phyloP scores from a whole-genome alignment of 2,113 vertebrate species.

The Gymnobelideus leadbeateri region DNA sequence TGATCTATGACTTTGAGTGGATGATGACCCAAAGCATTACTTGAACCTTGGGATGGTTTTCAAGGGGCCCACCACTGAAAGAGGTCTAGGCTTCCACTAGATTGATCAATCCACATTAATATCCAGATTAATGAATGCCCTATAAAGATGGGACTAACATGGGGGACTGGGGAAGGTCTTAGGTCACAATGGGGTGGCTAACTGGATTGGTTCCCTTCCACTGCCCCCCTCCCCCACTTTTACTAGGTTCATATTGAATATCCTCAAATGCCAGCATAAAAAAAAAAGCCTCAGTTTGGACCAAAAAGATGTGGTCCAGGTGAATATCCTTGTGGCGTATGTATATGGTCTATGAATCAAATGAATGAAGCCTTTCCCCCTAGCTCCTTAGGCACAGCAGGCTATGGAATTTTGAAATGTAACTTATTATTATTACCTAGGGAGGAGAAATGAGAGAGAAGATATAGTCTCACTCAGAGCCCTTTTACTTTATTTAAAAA shows the following conservation, averaged over 20 bases:
- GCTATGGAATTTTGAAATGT: background rate
- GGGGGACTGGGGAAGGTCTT: background rate
- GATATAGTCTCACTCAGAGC: slow-evolving; percentile 62
- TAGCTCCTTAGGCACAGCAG: background rate
- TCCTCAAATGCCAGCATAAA: background rate
- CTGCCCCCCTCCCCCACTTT: background rate
- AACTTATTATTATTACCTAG: slow-evolving; percentile 19
- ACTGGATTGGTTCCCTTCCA: background rate
- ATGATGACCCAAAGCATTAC: background rate
- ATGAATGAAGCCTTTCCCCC: background rate
- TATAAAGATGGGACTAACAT: background rate
- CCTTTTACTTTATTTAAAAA: slow-evolving; percentile 82
- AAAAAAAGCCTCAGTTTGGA: background rate
- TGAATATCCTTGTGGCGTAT: background rate
- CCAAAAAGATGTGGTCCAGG: background rate
- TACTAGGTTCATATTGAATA: background rate
- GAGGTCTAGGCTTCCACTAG: background rate
- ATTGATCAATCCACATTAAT: too few species aligned
- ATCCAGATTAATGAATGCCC: background rate
- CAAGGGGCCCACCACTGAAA: background rate
- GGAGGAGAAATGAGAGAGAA: slow-evolving; percentile 58
- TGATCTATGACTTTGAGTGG: background rate
- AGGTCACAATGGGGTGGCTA: background rate
- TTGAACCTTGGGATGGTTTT: background rate
- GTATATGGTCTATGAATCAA: background rate